These are phyloP conservation scores for Saccostrea echinata DNA, from an alignment of 1,140 invertebrate genomes.

Conservation along the genomic window DNA sequence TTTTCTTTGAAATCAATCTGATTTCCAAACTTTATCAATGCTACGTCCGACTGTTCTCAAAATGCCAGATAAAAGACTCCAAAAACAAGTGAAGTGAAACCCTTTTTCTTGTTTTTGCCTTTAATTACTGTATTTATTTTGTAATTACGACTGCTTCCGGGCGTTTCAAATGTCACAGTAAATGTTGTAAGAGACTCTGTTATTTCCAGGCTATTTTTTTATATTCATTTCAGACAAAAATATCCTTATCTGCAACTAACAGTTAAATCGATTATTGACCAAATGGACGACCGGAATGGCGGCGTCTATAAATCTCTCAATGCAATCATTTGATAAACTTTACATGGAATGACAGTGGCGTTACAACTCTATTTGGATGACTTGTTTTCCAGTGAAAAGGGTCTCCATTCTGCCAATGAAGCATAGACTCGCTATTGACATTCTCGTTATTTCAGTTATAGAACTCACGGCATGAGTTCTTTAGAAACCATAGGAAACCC, in stretches of 20 bases:
- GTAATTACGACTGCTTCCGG: neutral
- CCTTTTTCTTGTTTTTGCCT: neutral
- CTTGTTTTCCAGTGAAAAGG: neutral
- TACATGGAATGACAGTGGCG: neutral
- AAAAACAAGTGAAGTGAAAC: neutral
- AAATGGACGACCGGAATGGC: neutral
- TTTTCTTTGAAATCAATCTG: neutral
- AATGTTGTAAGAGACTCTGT: neutral
- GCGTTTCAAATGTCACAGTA: slow-evolving; percentile 12
- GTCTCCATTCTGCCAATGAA: neutral
- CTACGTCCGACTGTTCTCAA: neutral
- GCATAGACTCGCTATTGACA: neutral
- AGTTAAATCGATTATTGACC: slow-evolving; percentile 1
- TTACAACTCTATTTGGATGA: neutral
- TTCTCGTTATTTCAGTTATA: neutral
- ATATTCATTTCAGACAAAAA: neutral
- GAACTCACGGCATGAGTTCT: neutral
- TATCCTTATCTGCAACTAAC: neutral
- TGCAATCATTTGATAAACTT: slow-evolving; percentile 4
- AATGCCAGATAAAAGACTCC: neutral
- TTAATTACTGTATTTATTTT: slow-evolving; percentile 27
- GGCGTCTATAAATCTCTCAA: neutral
- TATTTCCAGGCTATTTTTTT: neutral
- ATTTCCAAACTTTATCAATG: neutral
- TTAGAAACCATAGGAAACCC: neutral